Conservation (phyloP, 2,113 vertebrate genomes). For the Tor tambroides region DNA sequence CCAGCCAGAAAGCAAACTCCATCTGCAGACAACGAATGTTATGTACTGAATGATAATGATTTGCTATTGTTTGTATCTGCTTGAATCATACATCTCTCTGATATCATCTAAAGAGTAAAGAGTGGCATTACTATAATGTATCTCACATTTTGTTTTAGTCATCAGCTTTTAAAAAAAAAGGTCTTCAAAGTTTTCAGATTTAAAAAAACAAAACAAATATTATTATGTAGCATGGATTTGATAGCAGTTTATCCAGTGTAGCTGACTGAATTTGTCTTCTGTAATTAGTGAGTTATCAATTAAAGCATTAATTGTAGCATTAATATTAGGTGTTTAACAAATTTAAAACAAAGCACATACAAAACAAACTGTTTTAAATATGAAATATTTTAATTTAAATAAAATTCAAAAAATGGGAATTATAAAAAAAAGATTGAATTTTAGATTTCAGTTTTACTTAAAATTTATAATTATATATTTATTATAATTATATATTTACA, state of each 20-base stretch:
- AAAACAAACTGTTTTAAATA: background rate
- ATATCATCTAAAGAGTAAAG: background rate
- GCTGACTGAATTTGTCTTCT: background rate
- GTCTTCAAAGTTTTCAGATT: too few species aligned
- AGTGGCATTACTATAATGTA: background rate
- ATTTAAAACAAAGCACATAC: background rate
- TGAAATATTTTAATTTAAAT: background rate
- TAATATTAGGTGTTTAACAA: background rate
- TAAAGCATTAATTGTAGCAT: background rate
- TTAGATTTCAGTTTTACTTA: too few species aligned
- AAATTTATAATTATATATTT: too few species aligned
- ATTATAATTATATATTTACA: too few species aligned
- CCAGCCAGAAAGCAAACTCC: slow-evolving; percentile 84
- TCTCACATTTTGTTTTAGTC: background rate
- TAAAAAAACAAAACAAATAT: too few species aligned
- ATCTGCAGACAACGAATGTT: slow-evolving; percentile 69
- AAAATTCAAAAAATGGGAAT: background rate
- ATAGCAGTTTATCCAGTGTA: background rate
- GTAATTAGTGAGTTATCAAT: background rate
- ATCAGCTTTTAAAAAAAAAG: background rate
- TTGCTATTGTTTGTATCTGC: background rate
- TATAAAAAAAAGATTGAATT: too few species aligned
- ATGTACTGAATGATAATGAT: background rate
- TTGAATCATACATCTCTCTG: background rate
- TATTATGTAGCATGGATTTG: background rate